Evolutionary conservation across 2,888 invertebrate species (phyloP), one percentile per base, ranked within the genome.

Genomic region (Dasysyrphus albostriatus): DNA sequence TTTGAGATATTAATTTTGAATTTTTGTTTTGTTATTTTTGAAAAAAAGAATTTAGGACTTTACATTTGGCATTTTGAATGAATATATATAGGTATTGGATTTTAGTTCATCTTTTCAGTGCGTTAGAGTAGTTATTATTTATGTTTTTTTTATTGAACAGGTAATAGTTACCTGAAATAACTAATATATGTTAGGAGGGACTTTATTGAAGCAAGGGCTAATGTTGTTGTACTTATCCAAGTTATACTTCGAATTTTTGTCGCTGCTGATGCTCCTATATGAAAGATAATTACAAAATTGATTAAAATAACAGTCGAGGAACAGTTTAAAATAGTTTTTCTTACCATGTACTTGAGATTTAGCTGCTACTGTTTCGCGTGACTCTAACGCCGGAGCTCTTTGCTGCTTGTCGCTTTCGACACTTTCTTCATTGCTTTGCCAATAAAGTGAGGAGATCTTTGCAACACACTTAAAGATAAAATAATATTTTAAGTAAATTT

Each of bases 361-460:
- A 83, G 94, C 94, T 0, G 93, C 92, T 7, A 93, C 91, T 69
- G 96, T 95, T 91, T 96, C 97, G 70, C 96, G 94, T 76, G 97
- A 96, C 90, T 97, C 96, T 90, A 96, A 91, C 54, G 96, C 96
- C 78, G 96, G 96, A 6, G 96, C 96, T 91, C 95, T 95, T 90
- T 95, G 94, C 89, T 95, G 94, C 89, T 95, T 94, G 90, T 95
- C 96, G 32, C 96, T 96, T 91, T 96, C 96, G 61, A 97, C 96
- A 91, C 97, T 97, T 92, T 97, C 96, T 92, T 97, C 97, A 92
- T 97, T 97, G 91, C 96, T 97, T 90, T 96, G 94, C 95, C 96
- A 96, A 93, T 97, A 97, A 58, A 97, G 95, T 10, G 96, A 96
- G 72, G 96, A 96, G 92, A 97, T 97, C 89, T 96, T 97, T 72